Evolutionary conservation across 2,113 vertebrate species (phyloP), one percentile per base, ranked within the genome.

Genomic region (Trinectes maculatus): DNA sequence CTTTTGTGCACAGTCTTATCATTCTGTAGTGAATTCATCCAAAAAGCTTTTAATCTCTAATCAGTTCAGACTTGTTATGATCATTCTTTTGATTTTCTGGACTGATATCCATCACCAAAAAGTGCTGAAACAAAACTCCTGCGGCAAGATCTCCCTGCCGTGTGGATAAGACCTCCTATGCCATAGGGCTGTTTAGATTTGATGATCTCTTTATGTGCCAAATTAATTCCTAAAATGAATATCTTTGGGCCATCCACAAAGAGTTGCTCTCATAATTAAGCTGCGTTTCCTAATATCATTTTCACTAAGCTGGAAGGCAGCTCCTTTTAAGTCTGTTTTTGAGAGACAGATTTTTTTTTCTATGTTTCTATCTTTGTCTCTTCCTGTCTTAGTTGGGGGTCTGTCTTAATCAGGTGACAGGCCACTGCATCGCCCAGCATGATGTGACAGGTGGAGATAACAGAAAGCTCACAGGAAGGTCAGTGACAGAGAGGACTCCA

Each of bases 161-260:
- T 55, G 49, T 62, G 70, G 65, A 61, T 74, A 71, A 82, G 62
- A 77, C 58, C 69, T 80, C 65, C 60, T 66, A 16, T 5, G 29
- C 86, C 68, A 76, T 36, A 65, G 85, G 79, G 74, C 82, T 85
- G 83, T 89, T 90, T 87, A 86, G 73, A 89, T 89, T 90, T 86
- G 69, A 87, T 81, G 71, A 90, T 90, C 67, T 84, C 81, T 85
- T 89, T 86, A 87, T 92, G 80, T 89, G 85, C 77, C 72, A 79
- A 91, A 92, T 91, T 79, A 90, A 91, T 89, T 89, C 59, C 68
- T 84, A 85, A 89, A 91, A 90, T 85, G 72, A 89, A 91, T 91
- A 90, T 85, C 89, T 90, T 13, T 33, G 66, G 83, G 88, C 82
- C 67, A 85, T 89, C 77, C 24, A 44, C 79, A 74, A 86, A 87